These are phyloP conservation scores for Dicyrtomina minuta DNA, from an alignment of 2,888 invertebrate genomes.

Conservation along the genomic window DNA sequence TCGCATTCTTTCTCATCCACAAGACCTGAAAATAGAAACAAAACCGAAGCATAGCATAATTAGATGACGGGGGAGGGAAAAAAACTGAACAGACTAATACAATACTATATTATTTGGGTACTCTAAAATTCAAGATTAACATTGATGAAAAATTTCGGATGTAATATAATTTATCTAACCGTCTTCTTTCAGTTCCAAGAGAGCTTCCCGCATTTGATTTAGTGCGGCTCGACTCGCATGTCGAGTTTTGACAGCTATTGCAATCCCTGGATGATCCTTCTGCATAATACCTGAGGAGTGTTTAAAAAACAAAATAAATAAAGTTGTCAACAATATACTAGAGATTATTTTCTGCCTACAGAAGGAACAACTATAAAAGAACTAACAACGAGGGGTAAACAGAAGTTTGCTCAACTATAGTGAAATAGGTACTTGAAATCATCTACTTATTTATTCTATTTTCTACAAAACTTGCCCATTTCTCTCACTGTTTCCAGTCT, in stretches of 20 bases:
- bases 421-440: too few species aligned
- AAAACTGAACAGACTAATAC: too few species aligned
- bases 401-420: too few species aligned
- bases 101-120: background rate
- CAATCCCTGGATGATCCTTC: conserved; percentile 64
- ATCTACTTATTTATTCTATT: too few species aligned
- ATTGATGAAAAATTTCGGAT: too few species aligned
- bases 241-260: conserved; percentile 66
- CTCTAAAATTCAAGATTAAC: too few species aligned
- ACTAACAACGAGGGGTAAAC: too few species aligned
- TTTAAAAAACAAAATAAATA: background rate
- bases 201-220: conserved; percentile 63
- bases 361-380: too few species aligned
- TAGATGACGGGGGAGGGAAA: too few species aligned
- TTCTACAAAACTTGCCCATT: conserved; percentile 55
- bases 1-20: conserved; percentile 64
- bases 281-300: conserved; percentile 58
- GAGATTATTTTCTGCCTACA: too few species aligned
- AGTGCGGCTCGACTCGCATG: conserved; percentile 66
- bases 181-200: conserved; percentile 63
- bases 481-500: conserved; percentile 60
- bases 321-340: background rate
- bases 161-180: conserved; percentile 39
- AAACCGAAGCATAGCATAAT: too few species aligned
- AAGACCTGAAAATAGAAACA: conserved; percentile 58